A percentile compares a stretch with the other conserved stretches of the same genome.
Conservation (phyloP, 1,140 invertebrate genomes). For the Drosophila littoralis region DNA sequence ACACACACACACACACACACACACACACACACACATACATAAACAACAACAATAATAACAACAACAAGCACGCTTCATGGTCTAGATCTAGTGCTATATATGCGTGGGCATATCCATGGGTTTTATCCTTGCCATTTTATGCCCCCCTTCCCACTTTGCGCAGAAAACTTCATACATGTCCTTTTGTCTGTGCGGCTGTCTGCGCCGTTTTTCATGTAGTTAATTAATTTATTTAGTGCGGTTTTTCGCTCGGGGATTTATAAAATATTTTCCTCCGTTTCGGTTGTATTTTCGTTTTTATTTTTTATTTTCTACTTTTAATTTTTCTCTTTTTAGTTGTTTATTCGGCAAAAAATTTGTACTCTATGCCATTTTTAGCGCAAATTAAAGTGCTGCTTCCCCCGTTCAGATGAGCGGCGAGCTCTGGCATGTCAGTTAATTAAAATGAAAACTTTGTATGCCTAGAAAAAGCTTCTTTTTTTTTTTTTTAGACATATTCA, state of each 20-base stretch:
- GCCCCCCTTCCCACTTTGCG: neutral
- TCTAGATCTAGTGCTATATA: conserved; percentile 29
- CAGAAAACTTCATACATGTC: conserved; percentile 44
- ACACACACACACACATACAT: conserved; percentile 5
- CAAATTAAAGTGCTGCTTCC: conserved; percentile 39
- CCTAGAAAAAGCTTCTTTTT: neutral
- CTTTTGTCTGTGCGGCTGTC: conserved; percentile 39
- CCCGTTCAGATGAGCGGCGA: conserved; percentile 24
- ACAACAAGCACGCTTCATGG: conserved; percentile 8
- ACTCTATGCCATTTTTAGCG: conserved; percentile 27
- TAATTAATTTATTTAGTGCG: conserved; percentile 78
- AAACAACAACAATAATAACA: conserved; percentile 10
- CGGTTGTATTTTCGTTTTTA: conserved; percentile 24
- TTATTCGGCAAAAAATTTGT: neutral
- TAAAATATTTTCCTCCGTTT: conserved; percentile 66
- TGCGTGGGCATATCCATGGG: conserved; percentile 37
- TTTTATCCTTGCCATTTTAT: conserved; percentile 27
- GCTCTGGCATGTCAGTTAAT: conserved; percentile 31
- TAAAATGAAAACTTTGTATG: neutral
- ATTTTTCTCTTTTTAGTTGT: conserved; percentile 16
- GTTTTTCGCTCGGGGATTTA: conserved; percentile 74
- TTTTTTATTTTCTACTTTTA: conserved; percentile 40
- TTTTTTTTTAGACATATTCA: neutral
- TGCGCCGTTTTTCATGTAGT: conserved; percentile 62
- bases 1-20: conserved; percentile 31